Conservation (phyloP, 2,113 vertebrate genomes). For the Cheirogaleus medius region DNA sequence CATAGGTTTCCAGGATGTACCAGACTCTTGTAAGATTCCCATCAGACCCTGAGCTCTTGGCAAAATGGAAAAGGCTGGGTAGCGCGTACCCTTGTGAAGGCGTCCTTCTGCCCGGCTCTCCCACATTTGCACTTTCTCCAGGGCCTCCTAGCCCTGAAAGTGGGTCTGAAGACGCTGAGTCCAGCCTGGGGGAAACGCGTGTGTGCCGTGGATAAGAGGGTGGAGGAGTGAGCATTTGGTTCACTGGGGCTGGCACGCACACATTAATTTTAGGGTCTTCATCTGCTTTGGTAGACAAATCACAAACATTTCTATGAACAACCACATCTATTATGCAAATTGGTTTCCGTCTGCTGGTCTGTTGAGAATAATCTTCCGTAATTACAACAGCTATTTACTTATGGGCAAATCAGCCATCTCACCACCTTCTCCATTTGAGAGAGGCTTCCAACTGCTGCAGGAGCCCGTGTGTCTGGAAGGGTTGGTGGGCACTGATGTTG, state of each 20-base stretch:
- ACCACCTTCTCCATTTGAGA: conserved; percentile 30
- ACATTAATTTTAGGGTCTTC: conserved; percentile 65
- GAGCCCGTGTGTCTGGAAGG: background rate
- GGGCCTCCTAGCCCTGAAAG: background rate
- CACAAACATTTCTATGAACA: conserved; percentile 67
- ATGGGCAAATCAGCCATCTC: conserved; percentile 58
- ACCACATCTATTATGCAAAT: conserved; percentile 72
- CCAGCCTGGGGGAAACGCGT: background rate
- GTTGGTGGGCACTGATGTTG: background rate
- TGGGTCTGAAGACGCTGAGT: background rate
- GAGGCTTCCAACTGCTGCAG: background rate
- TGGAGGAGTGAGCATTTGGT: background rate
- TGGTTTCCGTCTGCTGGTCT: conserved; percentile 67
- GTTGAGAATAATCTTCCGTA: conserved; percentile 72
- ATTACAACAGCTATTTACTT: conserved; percentile 74
- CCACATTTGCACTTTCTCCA: background rate
- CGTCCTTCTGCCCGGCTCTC: too few species aligned
- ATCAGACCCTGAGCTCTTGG: background rate
- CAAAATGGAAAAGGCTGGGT: background rate
- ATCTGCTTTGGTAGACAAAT: conserved; percentile 73
- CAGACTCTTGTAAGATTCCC: background rate
- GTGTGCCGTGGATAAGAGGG: background rate
- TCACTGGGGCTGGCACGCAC: background rate
- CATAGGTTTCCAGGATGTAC: background rate
- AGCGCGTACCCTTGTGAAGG: background rate